A percentile compares a stretch with the other conserved stretches of the same genome.
Evolutionary conservation across 1,140 invertebrate genomes (phyloP).

Genomic region (Capitella teleta): DNA sequence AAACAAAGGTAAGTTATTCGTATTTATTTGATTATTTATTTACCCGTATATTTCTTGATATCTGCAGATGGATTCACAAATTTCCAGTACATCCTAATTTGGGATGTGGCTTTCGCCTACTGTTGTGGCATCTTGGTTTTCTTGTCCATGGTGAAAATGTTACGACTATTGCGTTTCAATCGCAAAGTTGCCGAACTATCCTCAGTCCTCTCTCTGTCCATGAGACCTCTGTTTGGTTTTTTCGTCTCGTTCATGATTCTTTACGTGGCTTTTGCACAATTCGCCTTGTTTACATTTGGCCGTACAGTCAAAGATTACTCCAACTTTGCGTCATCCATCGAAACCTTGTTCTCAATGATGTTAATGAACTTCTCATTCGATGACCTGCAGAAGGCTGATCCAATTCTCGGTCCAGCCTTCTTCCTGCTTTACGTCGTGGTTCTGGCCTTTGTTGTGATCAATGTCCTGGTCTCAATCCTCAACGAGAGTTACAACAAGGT

Average conservation of each 20-base stretch:
- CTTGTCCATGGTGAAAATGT: slow-evolving; percentile 33
- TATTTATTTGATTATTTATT: not conserved
- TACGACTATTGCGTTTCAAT: slow-evolving; percentile 35
- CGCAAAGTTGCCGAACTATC: not conserved
- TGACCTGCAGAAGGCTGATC: not conserved
- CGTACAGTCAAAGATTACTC: slow-evolving; percentile 20
- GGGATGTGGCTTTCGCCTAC: slow-evolving; percentile 33
- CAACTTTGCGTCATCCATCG: slow-evolving; percentile 24
- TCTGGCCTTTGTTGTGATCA: not conserved
- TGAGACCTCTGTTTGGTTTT: not conserved
- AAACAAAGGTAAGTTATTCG: slow-evolving; percentile 4
- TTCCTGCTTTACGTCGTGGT: not conserved
- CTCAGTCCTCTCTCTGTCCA: not conserved
- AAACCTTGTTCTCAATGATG: slow-evolving; percentile 35
- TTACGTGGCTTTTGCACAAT: not conserved
- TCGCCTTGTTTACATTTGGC: slow-evolving; percentile 32
- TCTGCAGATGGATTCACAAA: slow-evolving; percentile 9
- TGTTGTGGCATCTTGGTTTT: slow-evolving; percentile 33
- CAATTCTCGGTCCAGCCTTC: not conserved
- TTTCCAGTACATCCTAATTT: slow-evolving; percentile 18
- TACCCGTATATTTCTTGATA: not conserved
- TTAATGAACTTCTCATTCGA: slow-evolving; percentile 31
- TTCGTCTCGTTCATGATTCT: not conserved
- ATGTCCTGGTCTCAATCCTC: not conserved
- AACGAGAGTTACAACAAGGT: not conserved